Conservation (phyloP, 2,888 invertebrate genomes). For the Drosophila helvetica region DNA sequence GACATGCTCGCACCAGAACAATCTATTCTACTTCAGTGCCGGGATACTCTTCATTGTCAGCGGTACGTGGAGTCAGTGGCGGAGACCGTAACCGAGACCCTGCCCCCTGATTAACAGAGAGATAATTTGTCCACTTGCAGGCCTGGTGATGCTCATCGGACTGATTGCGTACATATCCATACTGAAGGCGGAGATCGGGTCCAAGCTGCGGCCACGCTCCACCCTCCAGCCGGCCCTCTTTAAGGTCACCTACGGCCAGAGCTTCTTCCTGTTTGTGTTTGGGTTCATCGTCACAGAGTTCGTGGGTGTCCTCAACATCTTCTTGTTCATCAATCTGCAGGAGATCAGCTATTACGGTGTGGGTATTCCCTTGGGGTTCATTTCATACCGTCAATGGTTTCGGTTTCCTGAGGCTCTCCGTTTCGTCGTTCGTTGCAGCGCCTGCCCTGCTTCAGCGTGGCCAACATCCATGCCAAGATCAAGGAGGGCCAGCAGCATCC, state of each 20-base stretch:
- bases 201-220: constrained; percentile 92
- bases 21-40: constrained; percentile 92
- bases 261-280: constrained; percentile 92
- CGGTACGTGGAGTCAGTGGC: constrained; percentile 85
- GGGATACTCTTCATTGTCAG: constrained; percentile 95
- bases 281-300: constrained; percentile 93
- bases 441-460: constrained; percentile 80
- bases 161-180: constrained; percentile 97
- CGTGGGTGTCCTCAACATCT: constrained; percentile 93
- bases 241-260: constrained; percentile 94
- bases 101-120: constrained; percentile 8
- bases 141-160: constrained; percentile 94
- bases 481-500: constrained; percentile 69
- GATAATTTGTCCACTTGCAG: constrained; percentile 84
- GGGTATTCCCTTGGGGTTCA: constrained; percentile 58
- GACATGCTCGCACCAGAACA: constrained; percentile 88
- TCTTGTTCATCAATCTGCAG: constrained; percentile 89
- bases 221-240: constrained; percentile 91
- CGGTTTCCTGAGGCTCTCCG: not conserved
- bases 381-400: not conserved
- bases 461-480: constrained; percentile 77
- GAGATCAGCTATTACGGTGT: constrained; percentile 82
- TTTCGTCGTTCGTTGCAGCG: constrained; percentile 57
- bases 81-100: too few relatives aligned
- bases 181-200: constrained; percentile 95